Evolutionary conservation across 2,113 vertebrate genomes (phyloP), one percentile per base, ranked within the genome.

Genomic region (Mystacornis crossleyi): DNA sequence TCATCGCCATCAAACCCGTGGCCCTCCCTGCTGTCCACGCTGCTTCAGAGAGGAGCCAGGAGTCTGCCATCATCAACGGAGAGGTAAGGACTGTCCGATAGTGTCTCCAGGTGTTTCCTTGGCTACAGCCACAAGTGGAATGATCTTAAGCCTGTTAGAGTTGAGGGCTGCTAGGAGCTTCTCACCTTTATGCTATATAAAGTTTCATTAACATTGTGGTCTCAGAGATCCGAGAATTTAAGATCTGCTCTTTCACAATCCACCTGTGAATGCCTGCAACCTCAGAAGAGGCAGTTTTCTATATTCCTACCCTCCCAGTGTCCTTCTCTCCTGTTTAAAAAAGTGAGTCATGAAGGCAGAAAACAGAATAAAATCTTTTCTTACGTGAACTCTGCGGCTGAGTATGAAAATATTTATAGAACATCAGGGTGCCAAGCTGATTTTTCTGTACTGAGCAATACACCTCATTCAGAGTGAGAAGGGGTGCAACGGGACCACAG

Each of bases 1-100:
- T 99, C 50, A 99, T 99, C 18, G 98, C 99, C 17, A 99, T 99
- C 96, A 99, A 99, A 95, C 99, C 99, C 0, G 96, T 98, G 77
- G 96, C 96, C 6, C 98, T 99, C 6, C 98, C 99, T 6, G 95
- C 98, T 80, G 98, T 98, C 19, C 99, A 99, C 5, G 98, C 99
- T 24, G 93, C 98, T 1, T 98, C 98, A 4, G 99, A 99, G n/a
- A 98, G 98, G 95, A 99, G 98, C 96, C 99, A 99, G 93, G 99
- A 99, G 70, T 98, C 99, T 0, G 98, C 98, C 12, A 95, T 98
- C 66, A 97, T 98, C 95, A 99, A 99, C 2, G 99, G 99, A 33
- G 99, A 99, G 99, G 99, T 99, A 94, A 99, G 98, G 54, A 4
- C 53, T 24, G 9, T 4, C 48, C 50, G 14, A 13, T 6, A 33